Evolutionary conservation across 2,797 vertebrate species (phyloP).

Genomic region (Smutsia temminckii): DNA sequence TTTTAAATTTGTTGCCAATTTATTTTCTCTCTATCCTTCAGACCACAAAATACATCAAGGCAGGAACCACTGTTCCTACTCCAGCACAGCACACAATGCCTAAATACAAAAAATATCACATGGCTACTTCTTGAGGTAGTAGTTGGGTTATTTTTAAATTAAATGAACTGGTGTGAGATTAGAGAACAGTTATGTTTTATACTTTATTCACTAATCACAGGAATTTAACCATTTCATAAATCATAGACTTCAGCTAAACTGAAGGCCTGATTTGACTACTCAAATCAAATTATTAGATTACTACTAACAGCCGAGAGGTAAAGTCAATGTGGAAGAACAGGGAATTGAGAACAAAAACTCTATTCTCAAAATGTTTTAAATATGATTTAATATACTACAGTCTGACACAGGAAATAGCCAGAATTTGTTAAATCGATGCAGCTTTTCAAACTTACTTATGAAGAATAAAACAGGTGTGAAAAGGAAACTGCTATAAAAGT

Average conservation of each 20-base stretch:
- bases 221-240: not conserved
- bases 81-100: not conserved
- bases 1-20: not conserved
- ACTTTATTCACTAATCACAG: not conserved
- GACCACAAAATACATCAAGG: not conserved
- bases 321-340: not conserved
- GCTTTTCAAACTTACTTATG: not conserved
- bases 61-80: not conserved
- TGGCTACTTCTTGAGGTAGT: not conserved
- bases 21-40: not conserved
- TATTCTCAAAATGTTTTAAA: not conserved
- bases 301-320: not conserved
- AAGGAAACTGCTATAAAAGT: not conserved
- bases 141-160: not conserved
- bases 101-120: not conserved
- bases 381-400: not conserved
- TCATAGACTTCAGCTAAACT: not conserved
- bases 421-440: not conserved
- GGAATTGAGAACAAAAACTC: not conserved
- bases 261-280: not conserved
- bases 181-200: not conserved
- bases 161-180: not conserved
- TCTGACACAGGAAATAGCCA: not conserved
- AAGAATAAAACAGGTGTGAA: not conserved
- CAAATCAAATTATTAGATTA: not conserved